phyloP scores from a whole-genome alignment of 92 coral and sea anemone genomes.

The Zoanthus solanderi region DNA sequence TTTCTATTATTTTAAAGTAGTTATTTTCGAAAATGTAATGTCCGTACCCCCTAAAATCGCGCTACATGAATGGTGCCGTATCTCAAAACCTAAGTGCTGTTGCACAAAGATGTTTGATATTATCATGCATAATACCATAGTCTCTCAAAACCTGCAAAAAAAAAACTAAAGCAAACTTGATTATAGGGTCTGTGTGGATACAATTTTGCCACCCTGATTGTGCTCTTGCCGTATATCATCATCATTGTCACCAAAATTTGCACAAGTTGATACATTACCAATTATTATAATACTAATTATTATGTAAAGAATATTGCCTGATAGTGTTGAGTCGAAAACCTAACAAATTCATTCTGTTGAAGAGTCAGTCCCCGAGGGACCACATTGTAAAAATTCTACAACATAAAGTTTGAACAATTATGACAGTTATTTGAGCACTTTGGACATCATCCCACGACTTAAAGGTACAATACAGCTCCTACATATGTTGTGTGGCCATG shows the following conservation, averaged over 20 bases:
- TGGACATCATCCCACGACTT: constrained; percentile 63
- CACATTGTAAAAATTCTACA: no score
- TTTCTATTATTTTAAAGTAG: not conserved
- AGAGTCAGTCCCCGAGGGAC: no score
- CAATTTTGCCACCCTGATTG: not conserved
- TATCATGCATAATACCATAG: not conserved
- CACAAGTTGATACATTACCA: no score
- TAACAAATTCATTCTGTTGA: no score
- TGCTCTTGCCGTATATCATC: no score
- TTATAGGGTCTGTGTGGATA: not conserved
- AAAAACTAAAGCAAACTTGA: constrained; percentile 2
- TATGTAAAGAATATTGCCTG: no score
- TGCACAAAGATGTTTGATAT: constrained; percentile 12
- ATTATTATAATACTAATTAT: no score
- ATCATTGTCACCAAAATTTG: no score
- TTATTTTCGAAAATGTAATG: not conserved
- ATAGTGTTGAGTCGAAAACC: no score
- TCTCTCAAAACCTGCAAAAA: constrained; percentile 1
- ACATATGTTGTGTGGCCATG: constrained; percentile 71
- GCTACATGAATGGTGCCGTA: constrained; percentile 4
- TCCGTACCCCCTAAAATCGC: not conserved
- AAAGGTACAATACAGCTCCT: constrained; percentile 70
- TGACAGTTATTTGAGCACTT: constrained; percentile 56
- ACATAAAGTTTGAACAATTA: no score
- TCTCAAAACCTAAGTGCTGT: constrained; percentile 14